Evolutionary conservation across 2,113 vertebrate species (phyloP), one percentile per base, ranked within the genome.

Genomic region (Hymenochirus boettgeri): DNA sequence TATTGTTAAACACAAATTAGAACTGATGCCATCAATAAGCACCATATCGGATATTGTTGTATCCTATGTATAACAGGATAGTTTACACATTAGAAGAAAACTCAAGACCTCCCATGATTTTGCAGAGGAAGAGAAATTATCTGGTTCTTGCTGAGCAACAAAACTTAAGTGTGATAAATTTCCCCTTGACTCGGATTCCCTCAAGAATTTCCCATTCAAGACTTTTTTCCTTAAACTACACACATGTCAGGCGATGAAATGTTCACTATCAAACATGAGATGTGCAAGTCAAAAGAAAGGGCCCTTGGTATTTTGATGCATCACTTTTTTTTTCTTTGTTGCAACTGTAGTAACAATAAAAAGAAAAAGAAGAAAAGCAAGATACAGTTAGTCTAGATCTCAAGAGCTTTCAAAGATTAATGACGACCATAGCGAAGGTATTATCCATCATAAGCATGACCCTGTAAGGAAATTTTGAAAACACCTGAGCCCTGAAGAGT

Each of bases 81-180:
- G n/a, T n/a, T n/a, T n/a, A n/a, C n/a, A n/a, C n/a, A n/a, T n/a
- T n/a, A n/a, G n/a, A n/a, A n/a, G n/a, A n/a, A n/a, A n/a, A 4
- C 25, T 54, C 52, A 13, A 50, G 22, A 37, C 46, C 27, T 58
- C 2, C n/a, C 57, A 26, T 11, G 33, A 19, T 24, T 37, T 66
- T 57, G 4, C 10, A 22, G 5, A 48, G n/a, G 17, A 58, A 51
- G 27, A 58, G 51, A 39, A 58, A 39, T 2, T 42, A 5, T 25
- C 27, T 58, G 21, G 48, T 42, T 52, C 56, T 58, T 67, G 46
- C 35, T 60, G 56, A 27, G 19, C 65, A 67, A 53, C 53, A 35
- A 59, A 60, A 37, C 37, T 59, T n/a, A 59, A 60, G 56, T 59
- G 65, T 67, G 65, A 67, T 51, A 60, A 59, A 67, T 67, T 29